Conservation (phyloP, 2,797 vertebrate genomes). For the Setipinna tenuifilis region DNA sequence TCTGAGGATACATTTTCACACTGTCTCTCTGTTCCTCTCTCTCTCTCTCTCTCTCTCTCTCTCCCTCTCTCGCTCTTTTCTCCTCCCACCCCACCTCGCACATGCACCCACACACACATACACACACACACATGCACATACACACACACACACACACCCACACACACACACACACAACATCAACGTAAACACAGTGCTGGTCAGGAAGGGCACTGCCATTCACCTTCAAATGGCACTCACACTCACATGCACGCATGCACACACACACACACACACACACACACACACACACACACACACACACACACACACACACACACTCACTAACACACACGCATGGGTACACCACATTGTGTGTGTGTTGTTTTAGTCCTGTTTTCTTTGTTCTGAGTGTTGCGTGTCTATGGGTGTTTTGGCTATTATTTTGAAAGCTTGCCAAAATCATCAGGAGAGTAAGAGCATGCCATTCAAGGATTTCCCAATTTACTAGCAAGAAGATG, state of each 20-base stretch:
- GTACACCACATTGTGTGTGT: too few relatives aligned
- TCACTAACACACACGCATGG: background rate
- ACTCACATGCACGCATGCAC: background rate
- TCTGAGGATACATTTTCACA: background rate
- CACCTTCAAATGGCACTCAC: background rate
- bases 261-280: background rate
- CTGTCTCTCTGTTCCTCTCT: background rate
- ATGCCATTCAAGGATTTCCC: background rate
- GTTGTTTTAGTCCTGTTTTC: background rate
- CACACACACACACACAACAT: background rate
- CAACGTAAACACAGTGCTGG: too few relatives aligned
- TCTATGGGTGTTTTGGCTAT: background rate
- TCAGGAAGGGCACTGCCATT: too few relatives aligned
- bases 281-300: background rate
- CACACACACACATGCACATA: background rate
- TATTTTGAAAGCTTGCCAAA: conserved; percentile 5
- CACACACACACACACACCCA: background rate
- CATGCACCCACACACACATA: background rate
- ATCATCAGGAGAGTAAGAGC: background rate
- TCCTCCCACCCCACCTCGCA: background rate
- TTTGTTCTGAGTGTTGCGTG: conserved; percentile 9
- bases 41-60: background rate
- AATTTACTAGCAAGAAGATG: background rate
- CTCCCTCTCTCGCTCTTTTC: background rate
- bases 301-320: background rate